phyloP scores from a whole-genome alignment of 30 jellyfish, hydroid and myxozoan species.

The Aurelia sp. region DNA sequence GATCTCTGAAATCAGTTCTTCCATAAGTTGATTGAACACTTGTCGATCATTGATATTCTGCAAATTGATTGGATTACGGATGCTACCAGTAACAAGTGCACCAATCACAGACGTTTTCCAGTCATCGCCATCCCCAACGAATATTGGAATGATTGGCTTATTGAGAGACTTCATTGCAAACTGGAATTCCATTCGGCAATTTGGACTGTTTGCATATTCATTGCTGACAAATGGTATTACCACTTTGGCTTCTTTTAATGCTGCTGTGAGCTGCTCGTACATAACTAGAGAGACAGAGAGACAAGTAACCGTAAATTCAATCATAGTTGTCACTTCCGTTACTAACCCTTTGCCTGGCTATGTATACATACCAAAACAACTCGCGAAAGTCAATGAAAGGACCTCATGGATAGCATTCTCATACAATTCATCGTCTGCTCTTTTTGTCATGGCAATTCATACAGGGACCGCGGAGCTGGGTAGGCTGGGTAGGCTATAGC shows the following conservation, averaged over 20 bases:
- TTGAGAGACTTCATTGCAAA: conserved; percentile 76
- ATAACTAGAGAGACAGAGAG: not conserved
- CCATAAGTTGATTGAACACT: conserved; percentile 6
- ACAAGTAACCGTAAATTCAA: too few relatives aligned
- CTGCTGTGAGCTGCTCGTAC: conserved; percentile 74
- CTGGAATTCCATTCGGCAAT: conserved; percentile 91
- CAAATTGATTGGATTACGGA: conserved; percentile 42
- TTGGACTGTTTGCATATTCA: conserved; percentile 78
- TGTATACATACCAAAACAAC: too few relatives aligned
- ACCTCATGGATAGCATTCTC: too few relatives aligned
- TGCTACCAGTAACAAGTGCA: conserved; percentile 46
- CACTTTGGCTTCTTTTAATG: conserved; percentile 71
- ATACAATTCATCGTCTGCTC: too few relatives aligned
- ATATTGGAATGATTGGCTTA: conserved; percentile 76
- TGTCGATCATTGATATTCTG: conserved; percentile 24
- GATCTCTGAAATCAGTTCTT: conserved; percentile 14
- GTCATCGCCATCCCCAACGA: conserved; percentile 74
- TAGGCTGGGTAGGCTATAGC: too few relatives aligned
- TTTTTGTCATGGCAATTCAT: too few relatives aligned
- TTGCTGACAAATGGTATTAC: conserved; percentile 78
- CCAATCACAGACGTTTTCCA: conserved; percentile 84
- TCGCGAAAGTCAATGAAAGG: too few relatives aligned
- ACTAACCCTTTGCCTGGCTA: too few relatives aligned
- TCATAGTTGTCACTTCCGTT: too few relatives aligned
- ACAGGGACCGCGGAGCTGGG: too few relatives aligned